phyloP scores from a whole-genome alignment of 1,140 invertebrate species.

The Diachasma alloeum region DNA sequence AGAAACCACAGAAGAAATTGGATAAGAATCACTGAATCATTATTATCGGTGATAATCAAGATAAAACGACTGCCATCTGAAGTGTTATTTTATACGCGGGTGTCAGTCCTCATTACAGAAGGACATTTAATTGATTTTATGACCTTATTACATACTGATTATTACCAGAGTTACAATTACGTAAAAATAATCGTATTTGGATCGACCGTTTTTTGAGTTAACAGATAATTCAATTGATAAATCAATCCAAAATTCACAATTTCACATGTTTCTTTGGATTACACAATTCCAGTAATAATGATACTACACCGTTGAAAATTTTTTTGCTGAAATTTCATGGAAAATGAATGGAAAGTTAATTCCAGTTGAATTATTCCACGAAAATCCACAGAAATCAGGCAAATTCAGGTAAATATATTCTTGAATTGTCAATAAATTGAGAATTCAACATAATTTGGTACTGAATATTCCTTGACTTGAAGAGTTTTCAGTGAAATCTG shows the following conservation, averaged over 20 bases:
- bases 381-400: too few species aligned
- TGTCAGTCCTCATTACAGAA: constrained; percentile 5
- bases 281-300: neutral
- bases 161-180: constrained; percentile 19
- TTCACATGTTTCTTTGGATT: neutral
- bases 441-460: too few species aligned
- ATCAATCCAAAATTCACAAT: constrained; percentile 1
- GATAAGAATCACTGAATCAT: neutral
- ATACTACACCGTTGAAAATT: neutral
- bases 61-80: neutral
- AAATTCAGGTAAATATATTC: too few species aligned
- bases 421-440: too few species aligned
- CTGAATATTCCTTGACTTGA: too few species aligned
- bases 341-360: too few species aligned
- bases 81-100: neutral
- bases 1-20: neutral
- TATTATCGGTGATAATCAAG: neutral
- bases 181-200: constrained; percentile 16
- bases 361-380: too few species aligned
- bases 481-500: too few species aligned
- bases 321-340: too few species aligned
- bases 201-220: constrained; percentile 7
- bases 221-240: neutral
- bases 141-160: constrained; percentile 1
- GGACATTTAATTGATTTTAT: constrained; percentile 6